Evolutionary conservation across 2,888 invertebrate species (phyloP), one percentile per base, ranked within the genome.

Genomic region (Ophion ellenae): DNA sequence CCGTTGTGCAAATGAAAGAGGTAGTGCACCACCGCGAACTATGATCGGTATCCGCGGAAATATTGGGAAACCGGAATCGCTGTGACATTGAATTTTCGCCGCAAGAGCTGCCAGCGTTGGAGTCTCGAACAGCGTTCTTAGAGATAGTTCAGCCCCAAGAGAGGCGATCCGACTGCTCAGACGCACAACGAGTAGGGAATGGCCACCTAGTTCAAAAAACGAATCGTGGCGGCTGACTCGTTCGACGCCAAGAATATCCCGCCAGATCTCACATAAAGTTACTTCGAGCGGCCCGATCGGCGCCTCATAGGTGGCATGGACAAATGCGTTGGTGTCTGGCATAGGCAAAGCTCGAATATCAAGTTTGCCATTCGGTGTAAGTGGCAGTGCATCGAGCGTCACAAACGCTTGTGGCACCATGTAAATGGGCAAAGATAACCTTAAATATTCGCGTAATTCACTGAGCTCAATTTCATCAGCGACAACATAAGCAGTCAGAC

Each of bases 381-480:
- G 24, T 2, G 74, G 63, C 3, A 75, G n/a, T 45, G 36, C 14
- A 28, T 40, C 61, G 24, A 75, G 74, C 4, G 20, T 61, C 17
- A 75, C 74, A n/a, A 75, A 75, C 17, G 74, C 74, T 45, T 20
- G 24, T 63, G 74, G 74, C 14, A 75, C 28, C 74, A 75, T 75
- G 24, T 75, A 75, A 45, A 63, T 63, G 1, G 74, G 74, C 40
- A 75, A 17, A 45, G 36, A 63, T 10, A 28, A 11, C 14, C 7
- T 63, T 3, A 75, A 45, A 63, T 75, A 75, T 63, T 75, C 63
- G 24, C 74, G 74, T 24, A 75, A 24, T 24, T n/a, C 11, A 11
- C 9, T 45, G 20, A 63, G 74, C 20, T 45, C 28, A 7, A 63
- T 24, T 10, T 40, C 40, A 63, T 75, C 45, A 20, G 20, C 61